These are phyloP conservation scores for Cheirogaleus major DNA, from an alignment of 2,797 vertebrate genomes.

Conservation along the genomic window DNA sequence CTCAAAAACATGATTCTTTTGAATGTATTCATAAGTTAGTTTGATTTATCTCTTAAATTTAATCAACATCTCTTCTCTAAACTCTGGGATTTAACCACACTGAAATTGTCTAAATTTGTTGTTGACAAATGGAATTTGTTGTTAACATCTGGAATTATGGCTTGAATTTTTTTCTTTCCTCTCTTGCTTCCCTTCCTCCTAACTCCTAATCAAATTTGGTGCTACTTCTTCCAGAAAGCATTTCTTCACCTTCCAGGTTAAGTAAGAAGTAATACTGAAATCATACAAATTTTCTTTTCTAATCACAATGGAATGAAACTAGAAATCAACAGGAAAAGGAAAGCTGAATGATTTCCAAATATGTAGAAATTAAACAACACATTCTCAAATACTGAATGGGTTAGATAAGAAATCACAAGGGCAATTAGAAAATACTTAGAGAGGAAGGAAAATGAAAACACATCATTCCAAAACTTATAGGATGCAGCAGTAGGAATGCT, in stretches of 20 bases:
- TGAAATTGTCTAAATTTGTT: background rate
- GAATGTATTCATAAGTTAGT: background rate
- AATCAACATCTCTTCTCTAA: background rate
- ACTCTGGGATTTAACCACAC: background rate
- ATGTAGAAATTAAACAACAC: background rate
- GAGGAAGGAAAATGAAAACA: background rate
- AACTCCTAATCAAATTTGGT: background rate
- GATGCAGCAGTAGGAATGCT: background rate
- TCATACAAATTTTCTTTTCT: background rate
- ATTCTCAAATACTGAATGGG: background rate
- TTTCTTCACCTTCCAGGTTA: background rate
- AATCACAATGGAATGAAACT: background rate
- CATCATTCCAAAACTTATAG: background rate
- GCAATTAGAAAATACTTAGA: background rate
- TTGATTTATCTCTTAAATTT: background rate
- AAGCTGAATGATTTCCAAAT: background rate
- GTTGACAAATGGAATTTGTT: background rate
- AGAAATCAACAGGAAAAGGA: background rate
- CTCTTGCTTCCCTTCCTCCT: background rate
- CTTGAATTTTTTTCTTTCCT: background rate
- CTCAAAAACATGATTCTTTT: background rate
- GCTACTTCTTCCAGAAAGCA: background rate
- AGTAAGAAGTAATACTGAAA: background rate
- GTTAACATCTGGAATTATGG: background rate
- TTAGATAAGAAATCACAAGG: background rate